Percentiles rank a stretch among this genome's conserved stretches.
Conservation (phyloP, 1,140 invertebrate species). For the Scaptodrosophila lebanonensis region DNA sequence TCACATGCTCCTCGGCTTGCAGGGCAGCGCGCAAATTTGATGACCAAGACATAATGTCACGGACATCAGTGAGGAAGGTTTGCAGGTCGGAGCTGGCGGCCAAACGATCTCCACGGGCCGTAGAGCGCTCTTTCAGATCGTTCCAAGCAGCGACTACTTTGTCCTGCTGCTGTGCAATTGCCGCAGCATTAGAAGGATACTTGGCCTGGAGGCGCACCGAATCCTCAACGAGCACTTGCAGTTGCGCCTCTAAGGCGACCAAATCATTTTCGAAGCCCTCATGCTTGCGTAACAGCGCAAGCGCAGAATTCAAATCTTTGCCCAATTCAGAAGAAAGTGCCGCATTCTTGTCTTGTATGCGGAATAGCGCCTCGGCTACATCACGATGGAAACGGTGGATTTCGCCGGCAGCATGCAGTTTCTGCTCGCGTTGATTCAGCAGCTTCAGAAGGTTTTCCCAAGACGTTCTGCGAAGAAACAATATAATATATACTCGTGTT, state of each 20-base stretch:
- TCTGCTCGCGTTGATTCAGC: constrained; percentile 89
- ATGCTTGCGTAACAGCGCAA: constrained; percentile 90
- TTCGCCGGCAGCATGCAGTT: constrained; percentile 94
- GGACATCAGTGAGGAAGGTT: constrained; percentile 88
- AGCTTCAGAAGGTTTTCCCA: constrained; percentile 93
- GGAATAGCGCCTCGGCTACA: constrained; percentile 92
- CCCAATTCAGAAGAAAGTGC: constrained; percentile 91
- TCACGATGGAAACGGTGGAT: constrained; percentile 98
- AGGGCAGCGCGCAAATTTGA: constrained; percentile 87
- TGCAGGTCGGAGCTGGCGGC: constrained; percentile 93
- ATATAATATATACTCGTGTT: background rate
- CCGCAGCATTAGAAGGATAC: constrained; percentile 95
- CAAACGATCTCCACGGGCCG: constrained; percentile 87
- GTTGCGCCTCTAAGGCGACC: constrained; percentile 93
- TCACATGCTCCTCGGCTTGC: constrained; percentile 88
- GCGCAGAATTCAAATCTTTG: constrained; percentile 91
- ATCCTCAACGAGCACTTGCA: constrained; percentile 94
- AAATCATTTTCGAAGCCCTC: constrained; percentile 97
- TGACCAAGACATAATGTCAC: constrained; percentile 94
- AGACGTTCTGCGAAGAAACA: constrained; percentile 71
- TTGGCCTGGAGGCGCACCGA: constrained; percentile 89
- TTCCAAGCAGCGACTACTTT: constrained; percentile 93
- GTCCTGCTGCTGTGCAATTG: constrained; percentile 90
- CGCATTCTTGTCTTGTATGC: constrained; percentile 92
- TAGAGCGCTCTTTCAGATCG: constrained; percentile 88